Evolutionary conservation across 2,113 vertebrate species (phyloP).

Genomic region (Apus apus): DNA sequence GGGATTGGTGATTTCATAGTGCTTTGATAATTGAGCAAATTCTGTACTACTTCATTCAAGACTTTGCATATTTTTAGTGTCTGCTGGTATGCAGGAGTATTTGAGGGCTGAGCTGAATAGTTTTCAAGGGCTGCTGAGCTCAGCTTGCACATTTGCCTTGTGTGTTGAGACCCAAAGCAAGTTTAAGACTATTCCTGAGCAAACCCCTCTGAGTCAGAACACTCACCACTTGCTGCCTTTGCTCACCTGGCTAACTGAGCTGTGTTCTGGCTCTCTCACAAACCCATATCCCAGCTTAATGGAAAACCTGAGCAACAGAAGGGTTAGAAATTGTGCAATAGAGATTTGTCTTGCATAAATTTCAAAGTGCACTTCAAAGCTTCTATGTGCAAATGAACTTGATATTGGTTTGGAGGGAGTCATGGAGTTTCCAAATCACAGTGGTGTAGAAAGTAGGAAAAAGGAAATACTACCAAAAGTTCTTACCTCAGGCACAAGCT

Average conservation of each 20-base stretch:
- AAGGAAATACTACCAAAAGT: not conserved
- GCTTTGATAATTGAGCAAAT: not conserved
- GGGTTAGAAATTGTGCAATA: not conserved
- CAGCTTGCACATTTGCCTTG: not conserved
- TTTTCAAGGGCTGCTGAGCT: not conserved
- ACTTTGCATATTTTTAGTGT: not conserved
- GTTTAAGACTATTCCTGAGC: not conserved
- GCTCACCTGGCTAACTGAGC: not conserved
- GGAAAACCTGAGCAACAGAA: not conserved
- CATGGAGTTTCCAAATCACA: not conserved
- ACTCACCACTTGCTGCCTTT: not conserved
- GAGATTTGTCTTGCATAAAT: not conserved
- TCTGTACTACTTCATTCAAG: not conserved
- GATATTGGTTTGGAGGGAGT: not conserved
- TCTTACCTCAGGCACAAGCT: not conserved
- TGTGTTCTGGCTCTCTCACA: not conserved
- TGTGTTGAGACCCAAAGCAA: not conserved
- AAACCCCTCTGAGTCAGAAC: not conserved
- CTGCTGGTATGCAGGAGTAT: rapidly evolving
- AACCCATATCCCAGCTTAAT: not conserved
- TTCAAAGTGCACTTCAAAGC: not conserved
- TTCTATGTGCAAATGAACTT: not conserved
- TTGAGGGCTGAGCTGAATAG: not conserved
- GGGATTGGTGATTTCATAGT: not conserved
- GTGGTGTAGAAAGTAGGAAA: not conserved